A percentile compares a stretch with the other conserved stretches of the same genome.
These are phyloP conservation scores for Tetranychus truncatus DNA, from an alignment of 2,888 invertebrate species.

Conservation along the genomic window DNA sequence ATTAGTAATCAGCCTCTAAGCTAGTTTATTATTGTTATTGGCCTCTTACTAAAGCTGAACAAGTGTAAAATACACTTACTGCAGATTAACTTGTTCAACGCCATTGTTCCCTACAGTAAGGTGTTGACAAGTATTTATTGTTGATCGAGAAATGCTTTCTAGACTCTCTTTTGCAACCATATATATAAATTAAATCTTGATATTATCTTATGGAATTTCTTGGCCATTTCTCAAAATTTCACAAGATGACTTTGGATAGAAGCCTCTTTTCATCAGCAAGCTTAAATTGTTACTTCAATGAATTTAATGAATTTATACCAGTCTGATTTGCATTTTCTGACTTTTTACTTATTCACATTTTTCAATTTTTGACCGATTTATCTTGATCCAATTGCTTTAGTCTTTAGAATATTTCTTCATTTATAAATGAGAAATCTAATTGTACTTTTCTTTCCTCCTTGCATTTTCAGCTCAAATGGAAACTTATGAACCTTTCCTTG, in stretches of 20 bases:
- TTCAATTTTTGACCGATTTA: background rate
- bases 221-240: background rate
- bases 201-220: constrained; percentile 5
- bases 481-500: constrained; percentile 35
- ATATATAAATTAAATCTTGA: background rate
- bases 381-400: background rate
- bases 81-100: no score
- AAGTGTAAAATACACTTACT: no score
- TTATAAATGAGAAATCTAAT: background rate
- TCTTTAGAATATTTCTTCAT: background rate
- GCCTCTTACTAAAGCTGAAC: no score
- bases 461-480: constrained; percentile 41
- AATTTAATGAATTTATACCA: no score
- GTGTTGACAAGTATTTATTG: no score
- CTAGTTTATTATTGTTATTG: no score
- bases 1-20: no score
- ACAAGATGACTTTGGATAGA: background rate
- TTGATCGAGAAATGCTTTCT: no score
- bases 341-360: background rate
- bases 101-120: no score
- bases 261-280: background rate
- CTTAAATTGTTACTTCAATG: no score
- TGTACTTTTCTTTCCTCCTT: background rate
- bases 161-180: background rate
- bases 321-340: no score